These are phyloP conservation scores for Blastobasis adustella DNA, from an alignment of 2,888 invertebrate species.

Conservation along the genomic window DNA sequence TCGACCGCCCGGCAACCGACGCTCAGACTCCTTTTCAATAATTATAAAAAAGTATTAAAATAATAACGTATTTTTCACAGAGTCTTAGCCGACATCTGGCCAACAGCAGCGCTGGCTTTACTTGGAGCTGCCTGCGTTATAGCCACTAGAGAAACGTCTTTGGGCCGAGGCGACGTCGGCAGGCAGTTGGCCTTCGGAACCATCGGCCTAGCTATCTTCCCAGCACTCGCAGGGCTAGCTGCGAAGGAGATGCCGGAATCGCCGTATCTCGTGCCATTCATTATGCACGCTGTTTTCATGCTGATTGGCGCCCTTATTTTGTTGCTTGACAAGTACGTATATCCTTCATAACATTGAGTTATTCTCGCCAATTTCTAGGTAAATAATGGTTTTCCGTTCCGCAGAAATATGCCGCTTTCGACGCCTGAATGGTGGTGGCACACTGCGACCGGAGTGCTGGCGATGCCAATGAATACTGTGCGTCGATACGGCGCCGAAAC, in stretches of 20 bases:
- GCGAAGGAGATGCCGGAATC: conserved; percentile 47
- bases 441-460: conserved; percentile 83
- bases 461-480: conserved; percentile 86
- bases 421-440: conserved; percentile 94
- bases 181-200: conserved; percentile 85
- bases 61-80: conserved; percentile 32
- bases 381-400: conserved; percentile 1
- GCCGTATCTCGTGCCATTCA: conserved; percentile 71
- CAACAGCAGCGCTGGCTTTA: conserved; percentile 81
- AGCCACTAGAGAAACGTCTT: conserved; percentile 86
- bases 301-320: conserved; percentile 75
- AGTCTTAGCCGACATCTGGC: conserved; percentile 84
- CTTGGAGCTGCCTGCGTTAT: conserved; percentile 86
- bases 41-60: background rate
- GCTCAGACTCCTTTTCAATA: too few species aligned
- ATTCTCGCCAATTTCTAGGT: too few species aligned
- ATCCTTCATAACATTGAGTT: too few species aligned
- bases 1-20: too few species aligned
- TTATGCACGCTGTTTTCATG: conserved; percentile 75
- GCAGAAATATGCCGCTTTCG: conserved; percentile 82
- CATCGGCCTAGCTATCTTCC: conserved; percentile 81
- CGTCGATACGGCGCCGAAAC: conserved; percentile 85
- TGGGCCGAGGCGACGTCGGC: conserved; percentile 86
- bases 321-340: conserved; percentile 69
- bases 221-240: conserved; percentile 74